Percentiles rank a stretch among this genome's conserved stretches.
Conservation (phyloP, 2,113 vertebrate genomes). For the Archilochus colubris region DNA sequence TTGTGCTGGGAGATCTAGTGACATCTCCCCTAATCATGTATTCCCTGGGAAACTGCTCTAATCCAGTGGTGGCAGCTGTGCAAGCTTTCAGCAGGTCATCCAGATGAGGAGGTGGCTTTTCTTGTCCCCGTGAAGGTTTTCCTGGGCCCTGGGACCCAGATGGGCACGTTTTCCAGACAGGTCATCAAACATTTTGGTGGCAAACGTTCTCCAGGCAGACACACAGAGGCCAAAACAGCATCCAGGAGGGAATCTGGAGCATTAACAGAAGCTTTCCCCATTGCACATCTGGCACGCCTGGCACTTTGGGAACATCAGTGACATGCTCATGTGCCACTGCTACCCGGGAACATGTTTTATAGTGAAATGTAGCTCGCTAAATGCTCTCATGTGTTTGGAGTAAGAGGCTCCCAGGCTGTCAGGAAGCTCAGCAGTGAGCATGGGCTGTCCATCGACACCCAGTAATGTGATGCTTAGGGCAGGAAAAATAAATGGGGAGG, state of each 20-base stretch:
- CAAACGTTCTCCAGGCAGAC: accelerated
- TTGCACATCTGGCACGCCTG: neutral
- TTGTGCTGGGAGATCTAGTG: neutral
- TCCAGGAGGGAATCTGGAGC: neutral
- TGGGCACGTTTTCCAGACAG: neutral
- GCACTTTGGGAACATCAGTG: neutral
- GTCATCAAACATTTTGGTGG: neutral
- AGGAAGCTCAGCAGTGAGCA: neutral
- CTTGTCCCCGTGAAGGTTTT: neutral
- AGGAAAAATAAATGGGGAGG: neutral
- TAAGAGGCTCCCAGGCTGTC: neutral
- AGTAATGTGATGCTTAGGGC: accelerated
- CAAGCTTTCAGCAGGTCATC: neutral
- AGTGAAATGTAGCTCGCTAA: neutral
- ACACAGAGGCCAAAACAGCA: neutral
- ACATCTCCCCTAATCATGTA: accelerated
- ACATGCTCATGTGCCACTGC: neutral
- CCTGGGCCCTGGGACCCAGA: neutral
- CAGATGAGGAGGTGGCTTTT: no score
- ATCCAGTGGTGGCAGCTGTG: neutral
- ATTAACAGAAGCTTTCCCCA: neutral
- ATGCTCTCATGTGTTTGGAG: neutral
- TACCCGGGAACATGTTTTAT: neutral
- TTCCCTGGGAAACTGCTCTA: neutral
- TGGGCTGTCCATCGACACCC: neutral